Evolutionary conservation across 2,113 vertebrate species (phyloP).

Genomic region (Tragelaphus buxtoni): DNA sequence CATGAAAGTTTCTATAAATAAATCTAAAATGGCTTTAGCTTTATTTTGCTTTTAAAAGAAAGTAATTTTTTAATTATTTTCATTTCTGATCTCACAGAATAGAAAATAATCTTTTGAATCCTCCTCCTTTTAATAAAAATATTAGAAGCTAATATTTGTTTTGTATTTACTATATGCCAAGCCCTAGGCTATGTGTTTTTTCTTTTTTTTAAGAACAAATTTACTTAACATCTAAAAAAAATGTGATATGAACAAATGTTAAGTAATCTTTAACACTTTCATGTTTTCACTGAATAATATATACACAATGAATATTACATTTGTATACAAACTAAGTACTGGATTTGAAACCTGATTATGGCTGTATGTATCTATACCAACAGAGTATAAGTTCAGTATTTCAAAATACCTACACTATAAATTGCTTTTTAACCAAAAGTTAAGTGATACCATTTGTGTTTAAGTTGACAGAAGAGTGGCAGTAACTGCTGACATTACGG

Average conservation of each 20-base stretch:
- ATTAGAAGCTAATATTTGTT: constrained; percentile 16
- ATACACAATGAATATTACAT: constrained; percentile 93
- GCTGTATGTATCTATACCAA: constrained; percentile 82
- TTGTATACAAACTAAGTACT: constrained; percentile 88
- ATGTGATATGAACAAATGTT: constrained; percentile 89
- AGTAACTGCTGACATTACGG: constrained; percentile 80
- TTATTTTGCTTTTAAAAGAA: constrained; percentile 38
- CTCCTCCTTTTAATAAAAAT: not conserved
- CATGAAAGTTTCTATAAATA: not conserved
- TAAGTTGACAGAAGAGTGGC: constrained; percentile 81
- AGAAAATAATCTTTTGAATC: constrained; percentile 24
- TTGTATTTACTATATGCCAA: not conserved
- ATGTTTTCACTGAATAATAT: constrained; percentile 86
- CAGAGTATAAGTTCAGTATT: constrained; percentile 76
- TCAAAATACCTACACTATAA: constrained; percentile 82
- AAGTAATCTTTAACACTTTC: constrained; percentile 86
- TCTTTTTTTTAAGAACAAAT: constrained; percentile 87
- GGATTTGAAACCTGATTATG: constrained; percentile 88
- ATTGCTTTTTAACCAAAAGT: constrained; percentile 73
- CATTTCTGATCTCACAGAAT: constrained; percentile 14
- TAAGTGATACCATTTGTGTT: constrained; percentile 84
- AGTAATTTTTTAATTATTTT: constrained; percentile 4
- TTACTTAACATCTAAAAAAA: constrained; percentile 98
- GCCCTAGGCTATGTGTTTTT: not conserved
- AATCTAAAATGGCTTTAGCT: constrained; percentile 14